phyloP scores from a whole-genome alignment of 2,797 vertebrate genomes.

The Heterohyrax brucei region DNA sequence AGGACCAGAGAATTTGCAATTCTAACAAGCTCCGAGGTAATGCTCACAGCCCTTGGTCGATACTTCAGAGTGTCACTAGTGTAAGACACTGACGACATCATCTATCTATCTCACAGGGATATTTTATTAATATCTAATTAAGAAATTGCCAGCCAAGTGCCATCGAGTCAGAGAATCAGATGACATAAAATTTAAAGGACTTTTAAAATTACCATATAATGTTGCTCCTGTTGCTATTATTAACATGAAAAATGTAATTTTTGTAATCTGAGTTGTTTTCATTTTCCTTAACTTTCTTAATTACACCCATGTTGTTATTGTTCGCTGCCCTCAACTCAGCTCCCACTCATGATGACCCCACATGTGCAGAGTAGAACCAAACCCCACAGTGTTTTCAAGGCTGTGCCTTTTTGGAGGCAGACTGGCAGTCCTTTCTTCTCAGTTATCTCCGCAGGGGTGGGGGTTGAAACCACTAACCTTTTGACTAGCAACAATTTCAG shows the following conservation, averaged over 20 bases:
- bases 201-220: not conserved
- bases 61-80: not conserved
- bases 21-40: not conserved
- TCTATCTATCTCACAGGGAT: not conserved
- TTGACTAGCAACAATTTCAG: too few relatives aligned
- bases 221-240: not conserved
- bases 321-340: too few relatives aligned
- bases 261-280: constrained; percentile 4
- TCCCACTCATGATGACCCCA: too few relatives aligned
- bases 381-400: too few relatives aligned
- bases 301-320: not conserved
- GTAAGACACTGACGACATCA: not conserved
- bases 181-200: not conserved
- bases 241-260: not conserved
- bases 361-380: too few relatives aligned
- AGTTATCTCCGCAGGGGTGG: too few relatives aligned
- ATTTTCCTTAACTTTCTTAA: constrained; percentile 22
- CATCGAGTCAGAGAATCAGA: not conserved
- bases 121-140: not conserved
- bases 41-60: not conserved
- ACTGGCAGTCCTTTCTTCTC: too few relatives aligned
- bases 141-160: not conserved
- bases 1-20: not conserved
- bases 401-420: too few relatives aligned
- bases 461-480: too few relatives aligned